Conservation (phyloP, 2,888 invertebrate genomes). For the Cerceris rybyensis region DNA sequence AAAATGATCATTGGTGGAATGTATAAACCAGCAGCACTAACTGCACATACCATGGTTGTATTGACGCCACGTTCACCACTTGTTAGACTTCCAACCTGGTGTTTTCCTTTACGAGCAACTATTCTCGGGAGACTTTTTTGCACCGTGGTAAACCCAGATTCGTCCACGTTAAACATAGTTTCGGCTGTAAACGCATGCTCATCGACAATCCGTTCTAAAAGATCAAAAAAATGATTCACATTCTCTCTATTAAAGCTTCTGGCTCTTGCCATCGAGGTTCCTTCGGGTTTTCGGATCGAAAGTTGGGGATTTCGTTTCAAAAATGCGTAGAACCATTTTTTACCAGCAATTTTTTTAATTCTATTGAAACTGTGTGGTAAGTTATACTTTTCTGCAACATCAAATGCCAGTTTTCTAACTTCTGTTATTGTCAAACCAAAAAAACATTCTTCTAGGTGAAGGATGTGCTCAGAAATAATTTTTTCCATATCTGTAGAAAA, state of each 20-base stretch:
- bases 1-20: conserved; percentile 19
- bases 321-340: too few relatives aligned
- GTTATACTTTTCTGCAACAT: too few relatives aligned
- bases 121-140: background rate
- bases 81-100: background rate
- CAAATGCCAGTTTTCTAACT: too few relatives aligned
- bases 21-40: conserved; percentile 10
- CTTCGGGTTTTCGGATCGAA: too few relatives aligned
- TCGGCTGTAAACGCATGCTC: conserved; percentile 34
- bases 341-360: too few relatives aligned
- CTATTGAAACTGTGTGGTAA: too few relatives aligned
- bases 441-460: conserved; percentile 44
- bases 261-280: conserved; percentile 48
- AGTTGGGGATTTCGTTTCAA: too few relatives aligned
- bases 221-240: conserved; percentile 51
- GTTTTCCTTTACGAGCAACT: conserved; percentile 5
- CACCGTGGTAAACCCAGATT: conserved; percentile 46
- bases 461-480: conserved; percentile 22
- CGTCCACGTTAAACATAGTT: conserved; percentile 51
- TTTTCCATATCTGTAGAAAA: background rate
- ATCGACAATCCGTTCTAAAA: conserved; percentile 42
- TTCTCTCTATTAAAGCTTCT: conserved; percentile 52
- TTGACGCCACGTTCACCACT: conserved; percentile 14
- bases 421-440: conserved; percentile 51
- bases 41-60: conserved; percentile 15